phyloP scores from a whole-genome alignment of 2,888 invertebrate genomes.

The Pyrrhosoma nymphula region DNA sequence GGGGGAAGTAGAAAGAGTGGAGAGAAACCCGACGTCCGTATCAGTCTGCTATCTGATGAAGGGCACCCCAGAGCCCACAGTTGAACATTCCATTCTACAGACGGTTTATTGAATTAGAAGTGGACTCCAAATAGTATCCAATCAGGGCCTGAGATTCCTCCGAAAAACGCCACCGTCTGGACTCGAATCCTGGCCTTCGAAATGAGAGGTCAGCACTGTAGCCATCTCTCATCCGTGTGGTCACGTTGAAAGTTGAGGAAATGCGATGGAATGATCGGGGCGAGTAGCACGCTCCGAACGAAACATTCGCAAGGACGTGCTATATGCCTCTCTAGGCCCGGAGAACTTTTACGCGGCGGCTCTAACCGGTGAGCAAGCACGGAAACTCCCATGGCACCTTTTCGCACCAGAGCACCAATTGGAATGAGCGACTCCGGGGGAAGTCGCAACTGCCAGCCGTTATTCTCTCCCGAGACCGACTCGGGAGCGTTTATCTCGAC shows the following conservation, averaged over 20 bases:
- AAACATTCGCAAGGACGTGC: neutral
- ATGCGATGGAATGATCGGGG: neutral
- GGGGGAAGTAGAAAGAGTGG: too few relatives aligned
- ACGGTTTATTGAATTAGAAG: too few relatives aligned
- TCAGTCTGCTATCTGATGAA: too few relatives aligned
- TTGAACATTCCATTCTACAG: too few relatives aligned
- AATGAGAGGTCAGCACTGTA: too few relatives aligned
- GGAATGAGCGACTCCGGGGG: conserved; percentile 40
- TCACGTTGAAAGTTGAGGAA: neutral
- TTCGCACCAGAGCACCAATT: conserved; percentile 53
- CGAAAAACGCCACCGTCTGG: too few relatives aligned
- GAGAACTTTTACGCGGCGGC: neutral
- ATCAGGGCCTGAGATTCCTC: too few relatives aligned
- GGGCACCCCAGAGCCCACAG: too few relatives aligned
- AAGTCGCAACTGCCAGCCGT: neutral
- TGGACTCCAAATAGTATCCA: too few relatives aligned
- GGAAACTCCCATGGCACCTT: conserved; percentile 37
- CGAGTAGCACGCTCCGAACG: neutral
- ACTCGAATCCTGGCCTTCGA: too few relatives aligned
- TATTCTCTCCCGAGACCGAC: neutral
- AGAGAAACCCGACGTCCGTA: too few relatives aligned
- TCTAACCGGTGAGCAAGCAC: neutral
- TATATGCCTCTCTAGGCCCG: neutral
- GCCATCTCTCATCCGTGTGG: neutral
- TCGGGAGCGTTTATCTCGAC: neutral